phyloP scores from a whole-genome alignment of 2,113 vertebrate species.

The Martes martes region DNA sequence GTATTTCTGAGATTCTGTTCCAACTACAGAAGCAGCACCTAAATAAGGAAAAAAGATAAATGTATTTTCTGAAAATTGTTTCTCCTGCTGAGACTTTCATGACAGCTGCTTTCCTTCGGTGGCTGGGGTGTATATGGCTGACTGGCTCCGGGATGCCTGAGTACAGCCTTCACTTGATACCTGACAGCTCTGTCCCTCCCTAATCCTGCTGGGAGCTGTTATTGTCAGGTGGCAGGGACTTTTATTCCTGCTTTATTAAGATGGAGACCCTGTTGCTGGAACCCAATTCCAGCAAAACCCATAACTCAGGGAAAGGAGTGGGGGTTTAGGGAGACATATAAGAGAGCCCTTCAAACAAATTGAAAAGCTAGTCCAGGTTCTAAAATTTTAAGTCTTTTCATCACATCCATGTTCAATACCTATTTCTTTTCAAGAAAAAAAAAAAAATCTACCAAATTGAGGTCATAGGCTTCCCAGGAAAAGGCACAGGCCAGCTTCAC shows the following conservation, averaged over 20 bases:
- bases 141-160: background rate
- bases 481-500: background rate
- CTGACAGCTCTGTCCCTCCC: background rate
- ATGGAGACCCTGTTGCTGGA: background rate
- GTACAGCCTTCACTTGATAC: background rate
- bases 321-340: background rate
- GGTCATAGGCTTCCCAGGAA: background rate
- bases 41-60: background rate
- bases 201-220: background rate
- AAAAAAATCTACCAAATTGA: background rate
- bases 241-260: constrained; percentile 24
- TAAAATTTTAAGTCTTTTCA: background rate
- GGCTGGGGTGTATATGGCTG: accelerated
- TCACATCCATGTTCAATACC: background rate
- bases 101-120: accelerated
- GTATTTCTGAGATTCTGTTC: background rate
- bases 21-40: background rate
- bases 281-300: background rate
- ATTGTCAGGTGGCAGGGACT: background rate
- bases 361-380: background rate
- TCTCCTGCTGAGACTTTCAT: background rate
- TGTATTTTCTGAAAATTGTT: background rate
- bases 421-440: background rate
- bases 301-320: background rate
- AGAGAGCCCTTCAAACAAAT: background rate